A percentile compares a stretch with the other conserved stretches of the same genome.
Evolutionary conservation across 2,113 vertebrate genomes (phyloP).

Genomic region (Oryzias woworae): DNA sequence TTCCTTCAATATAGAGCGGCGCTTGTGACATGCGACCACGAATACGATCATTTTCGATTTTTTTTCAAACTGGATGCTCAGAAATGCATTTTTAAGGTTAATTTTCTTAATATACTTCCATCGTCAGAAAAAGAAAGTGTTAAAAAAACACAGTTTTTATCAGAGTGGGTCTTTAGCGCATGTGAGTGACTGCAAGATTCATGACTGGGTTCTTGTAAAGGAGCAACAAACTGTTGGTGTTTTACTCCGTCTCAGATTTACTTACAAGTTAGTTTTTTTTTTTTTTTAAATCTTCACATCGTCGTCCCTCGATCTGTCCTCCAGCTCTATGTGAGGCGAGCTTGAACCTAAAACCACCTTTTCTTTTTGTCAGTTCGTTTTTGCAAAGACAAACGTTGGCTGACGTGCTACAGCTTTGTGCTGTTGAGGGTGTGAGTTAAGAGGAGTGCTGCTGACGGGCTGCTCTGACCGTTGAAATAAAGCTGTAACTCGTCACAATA

Average conservation of each 20-base stretch:
- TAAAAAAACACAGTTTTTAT: too few species aligned
- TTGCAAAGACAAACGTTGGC: conserved; percentile 37
- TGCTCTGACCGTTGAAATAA: conserved; percentile 62
- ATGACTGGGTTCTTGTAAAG: conserved; percentile 2
- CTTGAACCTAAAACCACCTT: background rate
- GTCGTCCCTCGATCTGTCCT: conserved; percentile 14
- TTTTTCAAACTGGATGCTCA: too few species aligned
- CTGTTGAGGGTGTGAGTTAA: conserved; percentile 17
- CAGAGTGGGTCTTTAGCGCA: background rate
- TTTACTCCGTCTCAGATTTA: conserved; percentile 21
- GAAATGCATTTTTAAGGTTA: too few species aligned
- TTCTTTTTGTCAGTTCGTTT: conserved; percentile 29
- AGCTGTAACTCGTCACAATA: conserved; percentile 44
- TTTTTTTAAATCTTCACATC: too few species aligned
- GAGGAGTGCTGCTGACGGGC: conserved; percentile 5
- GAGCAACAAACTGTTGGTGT: conserved; percentile 3
- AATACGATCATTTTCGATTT: too few species aligned
- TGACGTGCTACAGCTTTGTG: conserved; percentile 42
- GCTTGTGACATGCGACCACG: too few species aligned
- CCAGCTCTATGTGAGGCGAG: conserved; percentile 1
- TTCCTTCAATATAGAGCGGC: too few species aligned
- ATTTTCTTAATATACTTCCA: too few species aligned
- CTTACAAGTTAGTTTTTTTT: background rate
- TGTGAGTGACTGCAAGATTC: conserved; percentile 17
- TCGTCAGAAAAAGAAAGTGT: too few species aligned